Conservation (phyloP, 2,797 vertebrate species). For the Dryobates pubescens region DNA sequence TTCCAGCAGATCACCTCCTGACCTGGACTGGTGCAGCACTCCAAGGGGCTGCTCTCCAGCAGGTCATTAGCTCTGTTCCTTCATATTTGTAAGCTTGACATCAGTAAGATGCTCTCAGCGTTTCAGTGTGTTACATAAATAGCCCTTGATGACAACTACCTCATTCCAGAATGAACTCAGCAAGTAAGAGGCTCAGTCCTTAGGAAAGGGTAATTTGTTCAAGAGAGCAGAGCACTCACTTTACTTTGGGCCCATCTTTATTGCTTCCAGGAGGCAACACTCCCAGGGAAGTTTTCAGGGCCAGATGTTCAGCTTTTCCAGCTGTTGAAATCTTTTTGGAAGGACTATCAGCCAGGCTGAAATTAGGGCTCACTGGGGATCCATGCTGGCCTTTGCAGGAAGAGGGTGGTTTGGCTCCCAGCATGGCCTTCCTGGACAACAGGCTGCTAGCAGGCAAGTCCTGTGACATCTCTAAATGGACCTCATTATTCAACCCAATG, state of each 20-base stretch:
- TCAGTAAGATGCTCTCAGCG: neutral
- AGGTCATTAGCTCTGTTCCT: neutral
- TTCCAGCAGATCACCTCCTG: no score
- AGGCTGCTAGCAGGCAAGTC: neutral
- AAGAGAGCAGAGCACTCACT: neutral
- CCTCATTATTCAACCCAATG: neutral
- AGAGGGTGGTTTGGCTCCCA: neutral
- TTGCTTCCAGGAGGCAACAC: constrained; percentile 41
- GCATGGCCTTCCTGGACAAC: neutral
- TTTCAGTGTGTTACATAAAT: neutral
- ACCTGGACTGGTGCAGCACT: no score
- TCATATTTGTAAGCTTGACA: neutral
- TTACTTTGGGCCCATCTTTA: neutral
- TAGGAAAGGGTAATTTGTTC: neutral
- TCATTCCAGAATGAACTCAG: neutral
- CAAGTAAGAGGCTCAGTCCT: neutral
- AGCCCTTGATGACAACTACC: neutral
- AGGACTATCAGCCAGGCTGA: neutral
- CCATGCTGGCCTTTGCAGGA: neutral
- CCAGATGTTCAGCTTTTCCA: constrained; percentile 45
- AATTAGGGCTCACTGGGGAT: neutral
- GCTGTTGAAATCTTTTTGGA: constrained; percentile 48
- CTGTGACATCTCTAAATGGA: neutral
- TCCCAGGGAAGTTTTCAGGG: neutral
- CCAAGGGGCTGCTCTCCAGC: no score